Evolutionary conservation across 1,140 invertebrate genomes (phyloP).

Genomic region (Zaprionus inermis): DNA sequence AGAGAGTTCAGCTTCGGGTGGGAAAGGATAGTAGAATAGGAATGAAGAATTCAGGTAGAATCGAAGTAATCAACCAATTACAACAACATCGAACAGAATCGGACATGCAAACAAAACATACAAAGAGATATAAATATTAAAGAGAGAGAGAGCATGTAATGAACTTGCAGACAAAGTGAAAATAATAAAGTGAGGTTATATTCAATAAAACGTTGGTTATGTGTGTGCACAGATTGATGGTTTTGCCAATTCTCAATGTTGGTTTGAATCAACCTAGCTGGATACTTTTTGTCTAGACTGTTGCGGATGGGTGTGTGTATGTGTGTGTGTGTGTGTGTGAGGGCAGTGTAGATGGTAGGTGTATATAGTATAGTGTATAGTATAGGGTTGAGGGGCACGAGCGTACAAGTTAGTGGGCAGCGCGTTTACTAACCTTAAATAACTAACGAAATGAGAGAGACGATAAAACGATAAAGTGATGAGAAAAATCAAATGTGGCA

Average conservation of each 20-base stretch:
- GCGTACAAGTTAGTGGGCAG: constrained; percentile 61
- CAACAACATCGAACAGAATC: constrained; percentile 44
- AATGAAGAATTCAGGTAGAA: neutral
- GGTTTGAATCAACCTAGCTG: constrained; percentile 69
- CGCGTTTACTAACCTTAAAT: constrained; percentile 67
- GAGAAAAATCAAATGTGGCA: constrained; percentile 32
- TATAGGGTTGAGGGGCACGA: constrained; percentile 34
- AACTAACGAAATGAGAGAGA: constrained; percentile 51
- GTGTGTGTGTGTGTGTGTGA: constrained; percentile 22
- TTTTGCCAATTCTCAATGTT: constrained; percentile 51
- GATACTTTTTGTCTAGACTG: constrained; percentile 47
- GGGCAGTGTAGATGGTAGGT: constrained; percentile 18
- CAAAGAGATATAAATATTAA: constrained; percentile 3
- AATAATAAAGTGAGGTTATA: constrained; percentile 42
- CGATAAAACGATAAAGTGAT: constrained; percentile 38
- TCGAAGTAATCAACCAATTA: constrained; percentile 13
- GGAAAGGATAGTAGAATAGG: neutral
- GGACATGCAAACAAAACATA: constrained; percentile 31
- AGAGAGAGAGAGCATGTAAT: constrained; percentile 17
- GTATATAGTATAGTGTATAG: constrained; percentile 22
- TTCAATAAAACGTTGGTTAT: constrained; percentile 37
- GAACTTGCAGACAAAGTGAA: constrained; percentile 42
- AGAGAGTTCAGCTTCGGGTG: constrained; percentile 26
- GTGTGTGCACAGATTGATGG: constrained; percentile 31
- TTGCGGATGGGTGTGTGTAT: constrained; percentile 12